Evolutionary conservation across 2,113 vertebrate genomes (phyloP).

Genomic region (Motacilla tschutschensis): DNA sequence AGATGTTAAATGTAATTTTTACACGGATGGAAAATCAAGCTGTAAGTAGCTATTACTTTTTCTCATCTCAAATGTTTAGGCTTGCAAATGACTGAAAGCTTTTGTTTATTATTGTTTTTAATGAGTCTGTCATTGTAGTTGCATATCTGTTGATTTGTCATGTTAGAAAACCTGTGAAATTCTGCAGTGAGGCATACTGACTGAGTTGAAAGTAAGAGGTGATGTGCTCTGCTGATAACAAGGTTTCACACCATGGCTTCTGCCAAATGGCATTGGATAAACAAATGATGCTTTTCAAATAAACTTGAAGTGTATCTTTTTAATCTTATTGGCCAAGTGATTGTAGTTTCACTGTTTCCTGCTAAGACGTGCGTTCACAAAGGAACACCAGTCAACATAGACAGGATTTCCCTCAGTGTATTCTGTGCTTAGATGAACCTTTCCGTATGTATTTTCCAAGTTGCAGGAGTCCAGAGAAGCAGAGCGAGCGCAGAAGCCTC

Average conservation of each 20-base stretch:
- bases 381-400: not conserved
- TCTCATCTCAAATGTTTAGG: not conserved
- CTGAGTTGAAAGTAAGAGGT: not conserved
- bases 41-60: slow-evolving; percentile 71
- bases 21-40: slow-evolving; percentile 96
- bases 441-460: slow-evolving; percentile 40
- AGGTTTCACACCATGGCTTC: not conserved
- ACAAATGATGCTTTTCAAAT: not conserved
- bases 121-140: not conserved
- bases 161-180: not conserved
- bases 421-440: not conserved
- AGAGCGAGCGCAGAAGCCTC: slow-evolving; percentile 80
- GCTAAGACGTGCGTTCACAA: not conserved
- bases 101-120: not conserved
- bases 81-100: not conserved
- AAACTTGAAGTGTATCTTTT: not conserved
- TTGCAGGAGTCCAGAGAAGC: slow-evolving; percentile 85
- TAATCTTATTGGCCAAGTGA: not conserved
- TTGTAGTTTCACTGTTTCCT: not conserved
- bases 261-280: not conserved
- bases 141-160: not conserved
- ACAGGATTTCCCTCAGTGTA: not conserved
- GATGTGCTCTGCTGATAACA: not conserved
- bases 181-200: not conserved
- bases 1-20: slow-evolving; percentile 98